A percentile compares a stretch with the other conserved stretches of the same genome.
phyloP scores from a whole-genome alignment of 2,888 invertebrate species.

The Branchipolynoe longqiensis region DNA sequence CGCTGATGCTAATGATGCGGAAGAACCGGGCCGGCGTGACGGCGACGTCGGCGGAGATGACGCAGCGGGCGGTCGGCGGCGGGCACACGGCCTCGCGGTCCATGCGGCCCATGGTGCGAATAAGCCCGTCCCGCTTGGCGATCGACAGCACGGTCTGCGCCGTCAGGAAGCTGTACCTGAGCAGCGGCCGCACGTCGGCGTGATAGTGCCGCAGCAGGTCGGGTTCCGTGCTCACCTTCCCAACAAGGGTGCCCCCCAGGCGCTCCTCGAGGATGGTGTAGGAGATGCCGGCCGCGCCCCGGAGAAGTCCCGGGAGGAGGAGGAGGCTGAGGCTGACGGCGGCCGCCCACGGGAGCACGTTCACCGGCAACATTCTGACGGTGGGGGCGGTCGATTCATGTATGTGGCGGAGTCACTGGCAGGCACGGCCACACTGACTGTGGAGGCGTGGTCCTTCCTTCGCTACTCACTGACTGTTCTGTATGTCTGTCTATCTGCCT shows the following conservation, averaged over 20 bases:
- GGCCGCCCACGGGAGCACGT: neutral
- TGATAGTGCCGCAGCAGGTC: neutral
- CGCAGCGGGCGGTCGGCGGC: conserved; percentile 3
- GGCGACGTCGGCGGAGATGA: conserved; percentile 47
- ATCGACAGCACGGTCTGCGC: neutral
- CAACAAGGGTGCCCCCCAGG: conserved; percentile 6
- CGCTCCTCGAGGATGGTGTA: conserved; percentile 54
- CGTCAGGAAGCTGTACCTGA: conserved; percentile 53
- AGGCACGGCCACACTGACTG: neutral
- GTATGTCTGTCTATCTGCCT: no score
- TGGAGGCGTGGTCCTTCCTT: no score
- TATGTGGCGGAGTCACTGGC: neutral
- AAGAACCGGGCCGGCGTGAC: conserved; percentile 47
- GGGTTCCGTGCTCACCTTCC: conserved; percentile 24
- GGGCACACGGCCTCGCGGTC: conserved; percentile 57
- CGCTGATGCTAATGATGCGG: conserved; percentile 46
- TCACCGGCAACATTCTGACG: neutral
- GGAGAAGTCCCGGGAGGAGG: neutral
- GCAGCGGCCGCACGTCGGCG: neutral
- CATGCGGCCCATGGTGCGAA: conserved; percentile 22
- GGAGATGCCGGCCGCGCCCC: neutral
- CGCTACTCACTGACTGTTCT: no score
- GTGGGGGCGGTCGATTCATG: neutral
- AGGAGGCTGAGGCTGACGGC: neutral
- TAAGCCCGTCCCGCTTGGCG: neutral